Base-by-base conservation (phyloP, 2,888 invertebrate species). In the Aporophyla nigra region DNA sequence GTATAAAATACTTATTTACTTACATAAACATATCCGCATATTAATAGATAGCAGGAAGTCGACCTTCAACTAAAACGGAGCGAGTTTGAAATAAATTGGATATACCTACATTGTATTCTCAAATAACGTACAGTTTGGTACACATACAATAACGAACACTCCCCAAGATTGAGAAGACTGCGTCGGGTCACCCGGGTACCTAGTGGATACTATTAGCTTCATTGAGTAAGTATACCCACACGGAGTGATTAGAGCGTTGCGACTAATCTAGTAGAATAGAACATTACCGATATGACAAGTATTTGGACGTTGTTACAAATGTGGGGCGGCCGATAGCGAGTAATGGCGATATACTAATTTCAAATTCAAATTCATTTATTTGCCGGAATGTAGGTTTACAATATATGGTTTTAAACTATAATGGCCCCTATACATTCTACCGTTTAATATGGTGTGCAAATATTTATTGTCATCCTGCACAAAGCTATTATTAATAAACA, bases 231-330 rank as follows among this genome's bases (percentile, higher is more conserved):
- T 40, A 51, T 10, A 53, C 24, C 40, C 54, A 14, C 12, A 21
- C 46, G 16, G 43, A 16, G 27, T 40, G 46, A 49, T 19, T 16
- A 68, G 14, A 14, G n/a, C 40, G 24, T 40, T 59, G 53, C 72
- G 9, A 24, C 43, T 72, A 62, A 79, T 61, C 66, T 65, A 24
- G 43, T 19, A 72, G 33, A 63, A 40, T n/a, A n/a, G n/a, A n/a
- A n/a, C 58, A 72, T 58, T 71, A 59, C 51, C 71, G 54, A 43
- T 24, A n/a, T 56, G 16, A 51, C 53, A 81, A 81, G 65, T 81
- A 74, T 80, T 78, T 79, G 78, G 58, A 51, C 51, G 27, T 59
- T 27, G 24, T 40, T 68, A 58, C 12, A 56, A 24, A 72, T 67
- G 21, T 79, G 21, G 62, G 67, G 43, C 9, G 3, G 53, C 53